Evolutionary conservation across 2,888 invertebrate genomes (phyloP), one percentile per base, ranked within the genome.

Genomic region (Caenorhabditis macrosperma): DNA sequence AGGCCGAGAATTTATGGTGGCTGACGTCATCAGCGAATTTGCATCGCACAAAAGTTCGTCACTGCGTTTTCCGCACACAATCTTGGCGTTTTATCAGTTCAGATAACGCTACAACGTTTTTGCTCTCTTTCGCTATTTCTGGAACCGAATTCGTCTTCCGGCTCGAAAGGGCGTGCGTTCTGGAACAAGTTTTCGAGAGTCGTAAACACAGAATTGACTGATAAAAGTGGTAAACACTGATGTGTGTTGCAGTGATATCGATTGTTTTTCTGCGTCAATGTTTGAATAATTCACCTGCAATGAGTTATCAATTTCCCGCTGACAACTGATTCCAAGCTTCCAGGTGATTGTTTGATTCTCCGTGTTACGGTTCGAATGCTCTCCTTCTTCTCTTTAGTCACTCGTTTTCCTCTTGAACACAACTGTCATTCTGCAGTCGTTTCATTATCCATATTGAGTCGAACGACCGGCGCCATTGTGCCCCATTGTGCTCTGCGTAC

Each of bases 1-100:
- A n/a, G n/a, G n/a, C n/a, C n/a, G 46, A 35, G 55, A 60, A 48
- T 63, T 60, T 60, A 54, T 54, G 22, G 55, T 33, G 57, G n/a
- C 38, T 57, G 57, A 57, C 57, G 57, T 57, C 57, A 57, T 57
- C 35, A 30, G 17, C 9, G 30, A 57, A 57, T 57, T 57, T 57
- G 57, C 57, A 57, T 57, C 38, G 52, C 12, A 3, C 24, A 24
- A 38, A 38, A 33, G 57, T 35, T 57, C n/a, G 28, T 17, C 52
- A 30, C n/a, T 48, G n/a, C n/a, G n/a, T n/a, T n/a, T n/a, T n/a
- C n/a, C 48, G 48, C 9, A 24, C 57, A 57, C 24, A 35, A 57
- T 38, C 57, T 35, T 35, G 35, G 30, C 30, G 15, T 17, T n/a
- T 54, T 54, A 54, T 54, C 54, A 54, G 54, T 54, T 30, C 30